Conservation (phyloP, 2,113 vertebrate species). For the Sapajus apella region DNA sequence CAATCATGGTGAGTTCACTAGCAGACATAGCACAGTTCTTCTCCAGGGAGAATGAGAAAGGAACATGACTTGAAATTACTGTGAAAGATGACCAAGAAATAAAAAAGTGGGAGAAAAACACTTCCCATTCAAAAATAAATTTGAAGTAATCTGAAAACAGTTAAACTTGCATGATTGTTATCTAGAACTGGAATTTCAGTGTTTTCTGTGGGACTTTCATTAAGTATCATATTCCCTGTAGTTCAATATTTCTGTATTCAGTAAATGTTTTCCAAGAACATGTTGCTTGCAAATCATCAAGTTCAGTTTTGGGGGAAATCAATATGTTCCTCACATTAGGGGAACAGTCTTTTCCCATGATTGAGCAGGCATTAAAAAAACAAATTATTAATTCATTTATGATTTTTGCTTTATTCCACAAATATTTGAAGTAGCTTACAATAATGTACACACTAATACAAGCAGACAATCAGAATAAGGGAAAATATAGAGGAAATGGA, state of each 20-base stretch:
- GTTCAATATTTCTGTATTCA: background rate
- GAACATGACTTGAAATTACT: background rate
- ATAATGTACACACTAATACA: background rate
- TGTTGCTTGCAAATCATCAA: background rate
- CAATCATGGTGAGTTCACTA: background rate
- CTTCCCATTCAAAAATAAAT: constrained; percentile 38
- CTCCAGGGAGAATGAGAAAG: background rate
- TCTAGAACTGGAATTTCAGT: constrained; percentile 4
- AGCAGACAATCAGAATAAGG: background rate
- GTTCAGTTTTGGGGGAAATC: background rate
- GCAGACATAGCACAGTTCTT: background rate
- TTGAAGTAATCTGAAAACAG: background rate
- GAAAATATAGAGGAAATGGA: background rate
- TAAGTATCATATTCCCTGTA: background rate
- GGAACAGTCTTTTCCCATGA: background rate
- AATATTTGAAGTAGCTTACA: background rate
- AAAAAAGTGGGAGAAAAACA: background rate
- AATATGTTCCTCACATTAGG: background rate
- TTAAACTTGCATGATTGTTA: background rate
- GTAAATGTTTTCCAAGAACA: constrained; percentile 4
- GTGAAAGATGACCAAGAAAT: background rate
- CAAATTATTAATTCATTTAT: background rate
- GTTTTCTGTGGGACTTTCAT: background rate
- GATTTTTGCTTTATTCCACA: background rate
- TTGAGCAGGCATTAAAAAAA: background rate